Conservation (phyloP, 2,113 vertebrate genomes). For the Campylomormyrus numenius region DNA sequence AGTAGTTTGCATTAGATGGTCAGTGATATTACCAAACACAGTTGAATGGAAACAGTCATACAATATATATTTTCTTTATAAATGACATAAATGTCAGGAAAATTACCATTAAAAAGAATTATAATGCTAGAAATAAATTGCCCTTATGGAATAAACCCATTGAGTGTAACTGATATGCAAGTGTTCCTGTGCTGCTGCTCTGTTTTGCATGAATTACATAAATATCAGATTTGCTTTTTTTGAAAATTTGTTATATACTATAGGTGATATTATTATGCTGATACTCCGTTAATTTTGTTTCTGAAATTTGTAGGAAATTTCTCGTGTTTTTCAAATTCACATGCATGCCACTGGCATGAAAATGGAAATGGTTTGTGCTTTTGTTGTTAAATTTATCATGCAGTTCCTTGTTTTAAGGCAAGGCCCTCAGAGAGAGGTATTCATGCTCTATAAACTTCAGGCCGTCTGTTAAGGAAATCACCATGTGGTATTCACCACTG, state of each 20-base stretch:
- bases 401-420: background rate
- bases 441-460: background rate
- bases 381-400: slow-evolving; percentile 4
- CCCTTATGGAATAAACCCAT: background rate
- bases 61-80: background rate
- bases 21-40: background rate
- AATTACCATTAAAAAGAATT: background rate
- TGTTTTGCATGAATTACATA: background rate
- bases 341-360: background rate
- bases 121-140: background rate
- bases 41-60: background rate
- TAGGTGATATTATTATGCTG: background rate
- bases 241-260: background rate
- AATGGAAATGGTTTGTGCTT: background rate
- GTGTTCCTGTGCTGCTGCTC: background rate
- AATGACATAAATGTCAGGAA: background rate
- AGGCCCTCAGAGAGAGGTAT: background rate
- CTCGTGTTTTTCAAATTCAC: background rate
- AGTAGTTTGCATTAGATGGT: background rate
- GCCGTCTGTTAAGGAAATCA: background rate
- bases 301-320: background rate
- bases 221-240: background rate
- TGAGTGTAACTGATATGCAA: background rate
- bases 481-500: background rate
- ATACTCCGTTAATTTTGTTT: background rate